These are phyloP conservation scores for Drosophila ezoana DNA, from an alignment of 2,888 invertebrate species.

Conservation along the genomic window DNA sequence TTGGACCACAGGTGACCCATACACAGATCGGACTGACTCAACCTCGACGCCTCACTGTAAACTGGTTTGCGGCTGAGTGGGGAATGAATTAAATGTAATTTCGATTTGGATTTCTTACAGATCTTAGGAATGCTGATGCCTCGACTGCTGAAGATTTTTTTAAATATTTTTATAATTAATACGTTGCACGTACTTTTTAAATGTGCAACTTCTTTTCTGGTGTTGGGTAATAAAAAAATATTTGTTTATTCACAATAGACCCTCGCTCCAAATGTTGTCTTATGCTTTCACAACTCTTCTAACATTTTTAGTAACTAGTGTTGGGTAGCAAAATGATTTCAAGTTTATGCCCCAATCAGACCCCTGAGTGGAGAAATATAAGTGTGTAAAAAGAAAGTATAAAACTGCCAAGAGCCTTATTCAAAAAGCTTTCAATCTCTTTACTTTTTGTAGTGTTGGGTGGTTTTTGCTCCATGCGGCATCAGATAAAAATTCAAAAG, in stretches of 20 bases:
- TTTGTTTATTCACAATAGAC: no score
- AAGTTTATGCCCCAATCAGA: no score
- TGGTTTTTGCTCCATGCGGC: no score
- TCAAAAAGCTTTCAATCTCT: no score
- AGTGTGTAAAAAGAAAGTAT: no score
- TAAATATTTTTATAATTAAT: neutral
- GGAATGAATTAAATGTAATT: constrained; percentile 4
- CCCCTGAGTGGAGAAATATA: no score
- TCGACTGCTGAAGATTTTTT: neutral
- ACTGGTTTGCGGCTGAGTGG: constrained; percentile 31
- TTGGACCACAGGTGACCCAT: constrained; percentile 7
- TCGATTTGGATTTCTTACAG: constrained; percentile 32
- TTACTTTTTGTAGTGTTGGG: no score
- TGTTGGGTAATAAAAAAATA: neutral
- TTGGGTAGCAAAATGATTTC: no score
- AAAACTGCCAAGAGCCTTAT: no score
- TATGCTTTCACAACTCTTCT: no score
- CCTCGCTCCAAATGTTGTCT: no score
- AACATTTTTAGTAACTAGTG: no score
- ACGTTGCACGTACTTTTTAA: neutral
- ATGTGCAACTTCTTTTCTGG: neutral
- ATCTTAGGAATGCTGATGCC: neutral
- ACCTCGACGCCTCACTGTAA: constrained; percentile 20
- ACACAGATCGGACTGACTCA: constrained; percentile 19
- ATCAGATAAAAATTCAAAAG: neutral